phyloP scores from a whole-genome alignment of 1,140 invertebrate genomes.

The Planococcus citri region DNA sequence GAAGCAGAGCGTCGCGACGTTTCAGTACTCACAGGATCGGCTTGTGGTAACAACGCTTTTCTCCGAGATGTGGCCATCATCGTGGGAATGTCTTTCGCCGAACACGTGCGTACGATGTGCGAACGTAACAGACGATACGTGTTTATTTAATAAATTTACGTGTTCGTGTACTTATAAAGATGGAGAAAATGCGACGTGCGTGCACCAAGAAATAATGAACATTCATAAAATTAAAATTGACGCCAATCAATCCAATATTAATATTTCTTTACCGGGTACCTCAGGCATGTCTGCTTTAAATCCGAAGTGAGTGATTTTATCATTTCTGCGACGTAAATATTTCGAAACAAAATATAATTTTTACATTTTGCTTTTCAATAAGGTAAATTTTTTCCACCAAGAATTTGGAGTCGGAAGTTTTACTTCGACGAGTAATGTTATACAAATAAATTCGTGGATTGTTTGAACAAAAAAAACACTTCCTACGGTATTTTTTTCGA shows the following conservation, averaged over 20 bases:
- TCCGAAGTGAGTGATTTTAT: neutral
- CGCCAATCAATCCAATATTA: neutral
- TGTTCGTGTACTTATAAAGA: neutral
- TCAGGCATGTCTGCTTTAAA: neutral
- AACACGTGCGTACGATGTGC: neutral
- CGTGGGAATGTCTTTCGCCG: conserved; percentile 4
- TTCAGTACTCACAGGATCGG: neutral
- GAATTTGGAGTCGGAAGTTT: no score
- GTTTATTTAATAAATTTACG: neutral
- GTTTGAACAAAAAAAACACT: no score
- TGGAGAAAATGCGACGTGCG: neutral
- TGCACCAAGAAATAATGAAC: neutral
- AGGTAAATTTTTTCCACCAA: no score
- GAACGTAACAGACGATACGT: neutral
- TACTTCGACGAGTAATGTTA: no score
- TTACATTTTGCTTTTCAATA: no score
- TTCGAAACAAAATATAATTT: neutral
- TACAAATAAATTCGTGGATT: no score
- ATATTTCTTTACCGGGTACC: neutral
- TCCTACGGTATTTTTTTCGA: no score
- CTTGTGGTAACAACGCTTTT: neutral
- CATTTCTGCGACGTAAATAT: neutral
- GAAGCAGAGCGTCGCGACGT: neutral
- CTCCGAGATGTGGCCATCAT: neutral
- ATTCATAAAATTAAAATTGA: neutral